Conservation (phyloP, 2,113 vertebrate genomes). For the Athene noctua region DNA sequence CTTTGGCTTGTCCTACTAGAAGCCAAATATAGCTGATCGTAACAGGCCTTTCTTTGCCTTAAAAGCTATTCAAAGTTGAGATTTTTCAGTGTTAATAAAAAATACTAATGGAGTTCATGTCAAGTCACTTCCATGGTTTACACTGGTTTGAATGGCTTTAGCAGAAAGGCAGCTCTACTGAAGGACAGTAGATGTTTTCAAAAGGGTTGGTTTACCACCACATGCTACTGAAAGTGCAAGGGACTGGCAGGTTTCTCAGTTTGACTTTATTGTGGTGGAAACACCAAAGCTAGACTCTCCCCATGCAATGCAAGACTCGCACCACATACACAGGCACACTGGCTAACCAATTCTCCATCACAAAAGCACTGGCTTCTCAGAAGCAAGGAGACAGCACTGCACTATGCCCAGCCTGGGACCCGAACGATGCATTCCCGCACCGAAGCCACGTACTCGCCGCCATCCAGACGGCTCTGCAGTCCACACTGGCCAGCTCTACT, state of each 20-base stretch:
- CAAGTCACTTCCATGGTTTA: not conserved
- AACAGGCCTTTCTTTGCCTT: not conserved
- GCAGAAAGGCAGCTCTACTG: not conserved
- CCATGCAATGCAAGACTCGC: not conserved
- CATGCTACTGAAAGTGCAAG: not conserved
- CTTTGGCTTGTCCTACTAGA: not conserved
- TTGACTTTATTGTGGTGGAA: not conserved
- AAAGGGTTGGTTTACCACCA: not conserved
- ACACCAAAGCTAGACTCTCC: not conserved
- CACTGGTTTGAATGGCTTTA: not conserved
- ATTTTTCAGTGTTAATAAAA: not conserved
- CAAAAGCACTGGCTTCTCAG: not conserved
- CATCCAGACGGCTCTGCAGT: not conserved
- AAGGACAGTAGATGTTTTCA: rapidly evolving
- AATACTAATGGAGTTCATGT: not conserved
- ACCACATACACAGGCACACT: not conserved
- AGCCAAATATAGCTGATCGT: not conserved
- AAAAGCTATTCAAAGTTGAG: not conserved
- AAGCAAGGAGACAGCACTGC: not conserved
- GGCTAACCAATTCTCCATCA: not conserved
- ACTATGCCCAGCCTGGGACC: not conserved
- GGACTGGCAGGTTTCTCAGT: not conserved
- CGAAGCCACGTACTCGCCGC: rapidly evolving
- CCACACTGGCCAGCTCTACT: not conserved
- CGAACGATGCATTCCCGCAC: not conserved